These are phyloP conservation scores for Cavia porcellus DNA, from an alignment of 2,113 vertebrate species.

Conservation along the genomic window DNA sequence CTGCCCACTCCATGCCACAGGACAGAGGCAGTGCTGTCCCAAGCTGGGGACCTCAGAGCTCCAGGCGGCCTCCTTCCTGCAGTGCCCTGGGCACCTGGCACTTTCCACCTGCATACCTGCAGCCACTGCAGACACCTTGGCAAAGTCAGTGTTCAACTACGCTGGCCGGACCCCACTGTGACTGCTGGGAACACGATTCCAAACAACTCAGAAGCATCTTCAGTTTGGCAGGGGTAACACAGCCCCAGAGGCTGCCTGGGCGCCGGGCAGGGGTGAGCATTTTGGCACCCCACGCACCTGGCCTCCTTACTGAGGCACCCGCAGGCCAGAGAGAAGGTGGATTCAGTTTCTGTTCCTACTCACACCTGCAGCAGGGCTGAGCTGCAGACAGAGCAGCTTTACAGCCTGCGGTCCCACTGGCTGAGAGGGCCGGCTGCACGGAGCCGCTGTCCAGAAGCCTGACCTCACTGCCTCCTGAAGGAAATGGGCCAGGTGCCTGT, in stretches of 20 bases:
- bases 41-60: too few relatives aligned
- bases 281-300: not conserved
- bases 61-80: too few relatives aligned
- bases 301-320: not conserved
- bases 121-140: too few relatives aligned
- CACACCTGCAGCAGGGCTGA: not conserved
- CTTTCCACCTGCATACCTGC: not conserved
- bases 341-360: not conserved
- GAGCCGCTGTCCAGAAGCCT: not conserved
- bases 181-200: not conserved
- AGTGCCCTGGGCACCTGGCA: too few relatives aligned
- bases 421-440: too few relatives aligned
- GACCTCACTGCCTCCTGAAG: not conserved
- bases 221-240: not conserved
- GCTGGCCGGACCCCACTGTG: not conserved
- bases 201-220: not conserved
- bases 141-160: not conserved
- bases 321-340: fast-evolving
- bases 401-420: not conserved
- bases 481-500: fast-evolving
- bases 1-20: too few relatives aligned
- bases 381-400: not conserved
- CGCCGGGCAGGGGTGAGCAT: too few relatives aligned
- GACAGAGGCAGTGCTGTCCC: too few relatives aligned
- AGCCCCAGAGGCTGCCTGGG: not conserved